Percentiles rank a stretch among this genome's conserved stretches.
phyloP scores from a whole-genome alignment of 1,140 invertebrate species.

The Vanessa atalanta region DNA sequence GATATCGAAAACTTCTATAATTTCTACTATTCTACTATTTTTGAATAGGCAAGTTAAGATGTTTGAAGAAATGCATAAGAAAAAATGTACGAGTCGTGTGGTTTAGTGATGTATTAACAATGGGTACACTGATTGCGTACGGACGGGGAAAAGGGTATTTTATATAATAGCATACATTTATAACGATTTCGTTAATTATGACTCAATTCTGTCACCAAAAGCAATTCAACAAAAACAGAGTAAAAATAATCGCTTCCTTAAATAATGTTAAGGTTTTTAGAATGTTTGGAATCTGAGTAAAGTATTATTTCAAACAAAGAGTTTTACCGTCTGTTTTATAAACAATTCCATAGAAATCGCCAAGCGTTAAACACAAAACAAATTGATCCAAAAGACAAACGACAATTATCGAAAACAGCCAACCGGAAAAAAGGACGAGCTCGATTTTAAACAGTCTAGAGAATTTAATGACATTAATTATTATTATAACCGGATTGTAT shows the following conservation, averaged over 20 bases:
- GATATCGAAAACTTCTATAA: no score
- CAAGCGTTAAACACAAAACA: neutral
- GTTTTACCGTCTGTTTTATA: neutral
- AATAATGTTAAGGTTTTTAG: neutral
- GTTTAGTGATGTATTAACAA: no score
- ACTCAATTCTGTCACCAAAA: no score
- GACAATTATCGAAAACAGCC: constrained; percentile 12
- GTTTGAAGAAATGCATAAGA: no score
- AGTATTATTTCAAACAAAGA: neutral
- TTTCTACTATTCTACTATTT: no score
- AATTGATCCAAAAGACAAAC: constrained; percentile 1
- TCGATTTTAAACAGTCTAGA: constrained; percentile 15
- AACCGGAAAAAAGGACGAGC: neutral
- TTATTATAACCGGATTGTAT: neutral
- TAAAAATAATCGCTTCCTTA: neutral
- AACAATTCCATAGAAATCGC: neutral
- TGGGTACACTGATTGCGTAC: no score
- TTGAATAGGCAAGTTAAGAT: no score
- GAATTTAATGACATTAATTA: constrained; percentile 7
- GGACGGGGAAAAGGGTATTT: no score
- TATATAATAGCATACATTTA: no score
- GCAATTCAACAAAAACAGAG: no score
- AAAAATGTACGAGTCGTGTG: no score
- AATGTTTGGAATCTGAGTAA: neutral
- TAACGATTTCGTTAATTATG: no score